A percentile compares a stretch with the other conserved stretches of the same genome.
phyloP scores from a whole-genome alignment of 2,888 invertebrate genomes.

The Allygus modestus region DNA sequence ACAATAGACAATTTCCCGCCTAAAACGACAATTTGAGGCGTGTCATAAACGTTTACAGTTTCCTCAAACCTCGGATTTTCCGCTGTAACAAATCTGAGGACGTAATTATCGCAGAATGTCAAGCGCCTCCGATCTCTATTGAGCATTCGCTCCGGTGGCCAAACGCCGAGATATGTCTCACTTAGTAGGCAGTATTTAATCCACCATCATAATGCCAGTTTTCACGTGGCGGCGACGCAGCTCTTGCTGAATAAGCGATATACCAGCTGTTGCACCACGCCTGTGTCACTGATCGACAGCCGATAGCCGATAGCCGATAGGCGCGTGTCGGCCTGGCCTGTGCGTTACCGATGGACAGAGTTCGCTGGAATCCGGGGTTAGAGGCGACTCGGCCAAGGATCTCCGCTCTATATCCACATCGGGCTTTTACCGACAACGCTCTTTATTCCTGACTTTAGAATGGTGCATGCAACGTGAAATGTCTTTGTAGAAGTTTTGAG shows the following conservation, averaged over 20 bases:
- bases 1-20: too few relatives aligned
- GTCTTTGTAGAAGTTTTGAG: too few relatives aligned
- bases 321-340: background rate
- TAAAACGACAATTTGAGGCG: too few relatives aligned
- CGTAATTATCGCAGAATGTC: background rate
- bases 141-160: background rate
- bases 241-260: background rate
- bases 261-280: background rate
- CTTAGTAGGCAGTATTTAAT: constrained; percentile 5
- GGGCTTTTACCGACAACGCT: background rate
- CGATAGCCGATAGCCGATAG: constrained; percentile 2
- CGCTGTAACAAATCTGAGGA: background rate
- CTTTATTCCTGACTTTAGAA: background rate
- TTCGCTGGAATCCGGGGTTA: background rate
- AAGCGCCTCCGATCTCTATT: constrained; percentile 7
- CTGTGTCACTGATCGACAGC: constrained; percentile 11
- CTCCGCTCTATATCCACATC: constrained; percentile 29
- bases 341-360: constrained; percentile 13
- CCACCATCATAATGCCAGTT: constrained; percentile 1
- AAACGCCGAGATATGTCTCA: constrained; percentile 16
- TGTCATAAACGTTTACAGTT: too few relatives aligned
- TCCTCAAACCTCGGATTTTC: background rate
- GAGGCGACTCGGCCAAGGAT: constrained; percentile 44
- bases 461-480: too few relatives aligned
- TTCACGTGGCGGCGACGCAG: background rate